Base-by-base conservation (phyloP, 2,797 vertebrate species). In the Chloroceryle inda region DNA sequence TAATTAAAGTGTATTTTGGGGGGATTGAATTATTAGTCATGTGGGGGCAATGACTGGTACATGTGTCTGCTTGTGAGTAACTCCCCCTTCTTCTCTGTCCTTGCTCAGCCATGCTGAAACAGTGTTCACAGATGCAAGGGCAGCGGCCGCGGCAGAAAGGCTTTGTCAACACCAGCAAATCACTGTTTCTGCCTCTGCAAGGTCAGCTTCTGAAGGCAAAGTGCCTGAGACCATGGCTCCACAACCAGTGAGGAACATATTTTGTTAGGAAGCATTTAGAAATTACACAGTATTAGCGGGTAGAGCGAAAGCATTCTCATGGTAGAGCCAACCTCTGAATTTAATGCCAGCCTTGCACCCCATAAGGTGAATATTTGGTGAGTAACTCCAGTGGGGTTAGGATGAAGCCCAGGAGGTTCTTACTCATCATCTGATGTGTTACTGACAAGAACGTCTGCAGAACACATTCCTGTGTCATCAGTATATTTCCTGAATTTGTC, bases 131-230 rank as follows among this genome's bases (percentile, higher is more conserved):
- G 79, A 84, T 82, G 59, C 0, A 8, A 89, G 63, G 33, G 66
- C 73, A 88, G 84, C 1, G 7, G 80, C 89, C 2, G 7, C 1
- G 4, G 58, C 67, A 94, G 82, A 89, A 93, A 79, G 64, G 56
- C 84, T 96, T 90, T 91, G 68, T 83, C 91, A 94, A 83, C 86
- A 92, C 75, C 78, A 91, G 78, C 75, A 95, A 75, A 93, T 90
- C 94, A 52, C 78, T 55, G 23, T 24, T 91, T 37, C 64, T 85
- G 79, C 88, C 71, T 76, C 81, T 68, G 23, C 94, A 89, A 92
- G 89, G 86, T 85, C 94, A 75, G 64, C 49, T 74, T 56, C 72
- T 77, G 78, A 58, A 77, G 56, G 22, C 56, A 82, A 71, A 1
- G 0, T 55, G 64, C 72, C 68, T 1, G 6, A 91, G 81, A 87